phyloP scores from a whole-genome alignment of 1,140 invertebrate species.

The Sarcophaga peregrina region DNA sequence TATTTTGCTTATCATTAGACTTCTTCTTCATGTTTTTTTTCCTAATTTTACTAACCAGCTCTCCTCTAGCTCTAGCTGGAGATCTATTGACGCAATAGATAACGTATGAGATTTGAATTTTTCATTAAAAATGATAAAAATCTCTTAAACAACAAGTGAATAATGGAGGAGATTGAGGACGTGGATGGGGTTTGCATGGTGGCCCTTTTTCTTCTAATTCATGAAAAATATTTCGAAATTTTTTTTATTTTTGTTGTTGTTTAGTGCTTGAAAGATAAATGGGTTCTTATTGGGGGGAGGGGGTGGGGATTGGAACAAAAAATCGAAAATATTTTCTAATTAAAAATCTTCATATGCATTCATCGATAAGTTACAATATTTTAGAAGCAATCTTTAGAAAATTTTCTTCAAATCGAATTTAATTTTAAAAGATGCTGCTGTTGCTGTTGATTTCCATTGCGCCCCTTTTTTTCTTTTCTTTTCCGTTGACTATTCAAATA shows the following conservation, averaged over 20 bases:
- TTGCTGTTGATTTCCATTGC: neutral
- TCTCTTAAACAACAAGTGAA: conserved; percentile 13
- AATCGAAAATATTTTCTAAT: conserved; percentile 12
- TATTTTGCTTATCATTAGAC: conserved; percentile 55
- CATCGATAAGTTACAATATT: neutral
- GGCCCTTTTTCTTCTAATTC: neutral
- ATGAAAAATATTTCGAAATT: neutral
- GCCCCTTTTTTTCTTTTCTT: neutral
- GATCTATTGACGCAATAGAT: neutral
- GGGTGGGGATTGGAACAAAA: too few relatives aligned
- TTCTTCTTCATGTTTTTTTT: conserved; percentile 3
- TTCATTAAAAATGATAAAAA: conserved; percentile 33
- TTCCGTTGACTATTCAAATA: neutral
- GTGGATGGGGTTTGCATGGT: neutral
- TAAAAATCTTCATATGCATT: conserved; percentile 21
- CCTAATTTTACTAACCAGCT: too few relatives aligned
- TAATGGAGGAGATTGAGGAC: too few relatives aligned
- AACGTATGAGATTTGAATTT: neutral
- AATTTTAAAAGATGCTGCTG: neutral
- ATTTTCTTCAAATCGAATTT: neutral
- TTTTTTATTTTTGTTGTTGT: neutral
- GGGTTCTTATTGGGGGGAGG: neutral
- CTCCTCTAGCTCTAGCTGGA: neutral
- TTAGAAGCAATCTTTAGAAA: too few relatives aligned
- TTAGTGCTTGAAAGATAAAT: neutral